Conservation (phyloP, 1,140 invertebrate species). For the Macrobrachium nipponense region DNA sequence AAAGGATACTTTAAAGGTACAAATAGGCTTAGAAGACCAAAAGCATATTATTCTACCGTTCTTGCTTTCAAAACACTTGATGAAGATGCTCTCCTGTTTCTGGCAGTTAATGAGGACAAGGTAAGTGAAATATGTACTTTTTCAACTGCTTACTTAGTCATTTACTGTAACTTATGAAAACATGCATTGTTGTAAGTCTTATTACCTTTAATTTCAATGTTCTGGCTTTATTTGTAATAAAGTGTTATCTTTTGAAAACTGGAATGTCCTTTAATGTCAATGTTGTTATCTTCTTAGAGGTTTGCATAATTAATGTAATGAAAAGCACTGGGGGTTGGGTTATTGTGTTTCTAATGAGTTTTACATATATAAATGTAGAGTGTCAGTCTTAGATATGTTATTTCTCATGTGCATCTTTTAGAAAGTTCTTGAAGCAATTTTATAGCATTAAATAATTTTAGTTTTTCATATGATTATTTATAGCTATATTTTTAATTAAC, state of each 20-base stretch:
- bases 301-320: too few species aligned
- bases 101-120: conserved; percentile 80
- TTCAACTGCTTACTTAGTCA: background rate
- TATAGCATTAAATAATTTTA: too few species aligned
- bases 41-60: conserved; percentile 80
- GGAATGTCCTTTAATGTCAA: background rate
- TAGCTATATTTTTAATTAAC: too few species aligned
- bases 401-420: too few species aligned
- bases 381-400: too few species aligned
- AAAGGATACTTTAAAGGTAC: conserved; percentile 80
- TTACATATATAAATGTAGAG: too few species aligned
- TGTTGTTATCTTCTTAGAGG: background rate
- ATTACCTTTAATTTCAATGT: background rate
- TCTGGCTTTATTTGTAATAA: background rate
- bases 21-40: conserved; percentile 75
- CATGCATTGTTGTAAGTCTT: background rate
- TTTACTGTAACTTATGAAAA: background rate
- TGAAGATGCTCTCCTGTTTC: conserved; percentile 87
- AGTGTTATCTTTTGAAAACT: background rate
- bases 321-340: too few species aligned
- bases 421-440: too few species aligned
- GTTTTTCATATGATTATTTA: too few species aligned
- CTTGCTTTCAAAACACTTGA: conserved; percentile 88
- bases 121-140: conserved; percentile 66
- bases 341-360: too few species aligned